A percentile compares a stretch with the other conserved stretches of the same genome.
These are phyloP conservation scores for Grallaria varia DNA, from an alignment of 2,113 vertebrate genomes.

Conservation along the genomic window DNA sequence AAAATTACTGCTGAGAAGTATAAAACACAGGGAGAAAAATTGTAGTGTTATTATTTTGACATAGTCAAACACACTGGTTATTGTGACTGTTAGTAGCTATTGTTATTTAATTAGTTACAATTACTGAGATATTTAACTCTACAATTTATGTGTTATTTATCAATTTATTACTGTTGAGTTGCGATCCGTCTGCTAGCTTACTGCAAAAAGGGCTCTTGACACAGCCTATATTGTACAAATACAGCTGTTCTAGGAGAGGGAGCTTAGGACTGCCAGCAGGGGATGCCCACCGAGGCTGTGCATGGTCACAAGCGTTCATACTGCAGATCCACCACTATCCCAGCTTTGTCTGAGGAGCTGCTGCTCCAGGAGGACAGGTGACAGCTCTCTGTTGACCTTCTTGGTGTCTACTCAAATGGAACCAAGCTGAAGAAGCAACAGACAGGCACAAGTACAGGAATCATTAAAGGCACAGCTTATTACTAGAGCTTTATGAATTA, in stretches of 20 bases:
- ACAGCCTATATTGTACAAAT: neutral
- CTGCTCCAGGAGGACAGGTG: neutral
- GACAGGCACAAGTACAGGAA: neutral
- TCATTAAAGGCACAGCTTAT: rapidly evolving
- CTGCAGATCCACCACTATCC: neutral
- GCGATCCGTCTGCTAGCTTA: neutral
- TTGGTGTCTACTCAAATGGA: neutral
- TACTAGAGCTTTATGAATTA: neutral
- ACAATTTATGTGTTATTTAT: neutral
- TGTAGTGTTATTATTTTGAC: neutral
- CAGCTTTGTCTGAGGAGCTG: neutral
- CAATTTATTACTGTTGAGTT: neutral
- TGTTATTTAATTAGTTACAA: neutral
- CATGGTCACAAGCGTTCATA: rapidly evolving
- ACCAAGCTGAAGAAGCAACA: neutral
- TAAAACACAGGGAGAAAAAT: neutral
- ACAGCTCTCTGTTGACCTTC: neutral
- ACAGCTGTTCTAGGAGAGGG: neutral
- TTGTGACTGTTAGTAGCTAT: neutral
- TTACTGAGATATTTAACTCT: neutral
- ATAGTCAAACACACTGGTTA: neutral
- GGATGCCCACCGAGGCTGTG: neutral
- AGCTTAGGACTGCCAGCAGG: neutral
- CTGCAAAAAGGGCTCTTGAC: neutral
- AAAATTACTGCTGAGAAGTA: neutral